A percentile compares a stretch with the other conserved stretches of the same genome.
Evolutionary conservation across 2,888 invertebrate genomes (phyloP).

Genomic region (Tiliacea aurago): DNA sequence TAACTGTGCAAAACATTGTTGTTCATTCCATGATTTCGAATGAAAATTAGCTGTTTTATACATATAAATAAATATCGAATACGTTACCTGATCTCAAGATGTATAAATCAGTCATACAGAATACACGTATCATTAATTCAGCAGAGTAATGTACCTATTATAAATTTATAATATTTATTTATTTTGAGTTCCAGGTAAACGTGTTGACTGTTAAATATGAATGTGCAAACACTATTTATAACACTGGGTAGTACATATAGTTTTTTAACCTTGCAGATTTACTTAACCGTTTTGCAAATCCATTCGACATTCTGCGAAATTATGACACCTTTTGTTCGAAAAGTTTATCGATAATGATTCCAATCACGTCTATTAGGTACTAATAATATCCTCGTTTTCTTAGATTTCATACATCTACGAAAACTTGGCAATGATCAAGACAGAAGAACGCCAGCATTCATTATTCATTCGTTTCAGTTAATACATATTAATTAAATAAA

Average conservation of each 20-base stretch:
- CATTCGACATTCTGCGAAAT: constrained; percentile 10
- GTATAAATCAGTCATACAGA: constrained; percentile 51
- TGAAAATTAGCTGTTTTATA: constrained; percentile 53
- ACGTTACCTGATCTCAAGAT: constrained; percentile 46
- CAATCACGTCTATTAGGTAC: constrained; percentile 40
- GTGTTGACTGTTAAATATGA: constrained; percentile 54
- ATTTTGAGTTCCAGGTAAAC: constrained; percentile 54
- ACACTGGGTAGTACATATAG: neutral
- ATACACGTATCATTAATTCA: constrained; percentile 52
- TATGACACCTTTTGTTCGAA: constrained; percentile 1
- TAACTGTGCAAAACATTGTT: constrained; percentile 59
- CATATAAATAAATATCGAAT: constrained; percentile 47
- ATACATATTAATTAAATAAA: constrained; percentile 51
- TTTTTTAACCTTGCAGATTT: constrained; percentile 19
- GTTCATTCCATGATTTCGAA: constrained; percentile 40
- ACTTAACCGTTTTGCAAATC: constrained; percentile 4
- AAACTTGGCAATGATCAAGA: constrained; percentile 46
- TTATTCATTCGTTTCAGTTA: constrained; percentile 46
- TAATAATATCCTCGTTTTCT: constrained; percentile 23
- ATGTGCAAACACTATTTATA: constrained; percentile 32
- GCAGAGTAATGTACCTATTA: constrained; percentile 22
- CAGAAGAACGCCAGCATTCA: constrained; percentile 28
- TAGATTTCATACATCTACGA: constrained; percentile 18
- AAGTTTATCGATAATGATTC: constrained; percentile 30
- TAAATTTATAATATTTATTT: constrained; percentile 51